Conservation (phyloP, 2,888 invertebrate genomes). For the Gymnocheta viridis region DNA sequence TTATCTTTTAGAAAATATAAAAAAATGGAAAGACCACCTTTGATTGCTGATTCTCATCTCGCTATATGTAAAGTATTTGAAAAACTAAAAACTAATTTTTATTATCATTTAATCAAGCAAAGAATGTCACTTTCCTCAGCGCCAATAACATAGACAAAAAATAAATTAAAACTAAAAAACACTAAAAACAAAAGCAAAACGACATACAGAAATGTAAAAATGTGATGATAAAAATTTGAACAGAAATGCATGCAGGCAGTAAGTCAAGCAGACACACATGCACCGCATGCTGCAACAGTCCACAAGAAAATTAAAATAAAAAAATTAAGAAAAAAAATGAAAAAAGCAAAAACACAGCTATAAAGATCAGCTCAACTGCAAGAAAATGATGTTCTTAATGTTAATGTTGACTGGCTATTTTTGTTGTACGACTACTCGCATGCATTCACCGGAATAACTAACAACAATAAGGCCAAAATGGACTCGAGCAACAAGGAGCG, state of each 20-base stretch:
- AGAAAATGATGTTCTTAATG: slow-evolving; percentile 62
- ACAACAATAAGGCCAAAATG: slow-evolving; percentile 44
- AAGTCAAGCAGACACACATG: slow-evolving; percentile 69
- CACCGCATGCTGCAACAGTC: slow-evolving; percentile 59
- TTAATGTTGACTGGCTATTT: slow-evolving; percentile 63
- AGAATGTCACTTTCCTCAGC: slow-evolving; percentile 40
- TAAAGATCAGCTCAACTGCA: slow-evolving; percentile 40
- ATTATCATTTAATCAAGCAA: neutral
- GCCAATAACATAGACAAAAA: slow-evolving; percentile 31
- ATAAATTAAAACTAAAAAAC: neutral
- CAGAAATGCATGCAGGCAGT: slow-evolving; percentile 72
- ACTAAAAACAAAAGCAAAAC: slow-evolving; percentile 6
- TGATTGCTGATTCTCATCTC: neutral
- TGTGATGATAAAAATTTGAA: slow-evolving; percentile 71
- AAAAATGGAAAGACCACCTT: neutral
- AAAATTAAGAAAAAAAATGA: neutral
- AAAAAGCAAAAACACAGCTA: neutral
- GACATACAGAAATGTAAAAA: slow-evolving; percentile 66
- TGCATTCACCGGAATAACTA: slow-evolving; percentile 47
- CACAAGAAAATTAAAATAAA: slow-evolving; percentile 19
- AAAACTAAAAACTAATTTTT: neutral
- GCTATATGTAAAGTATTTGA: neutral
- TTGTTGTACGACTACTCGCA: slow-evolving; percentile 50
- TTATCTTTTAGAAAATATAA: no score
- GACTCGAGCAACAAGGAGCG: slow-evolving; percentile 29